phyloP scores from a whole-genome alignment of 2,888 invertebrate genomes.

The Suillia variegata region DNA sequence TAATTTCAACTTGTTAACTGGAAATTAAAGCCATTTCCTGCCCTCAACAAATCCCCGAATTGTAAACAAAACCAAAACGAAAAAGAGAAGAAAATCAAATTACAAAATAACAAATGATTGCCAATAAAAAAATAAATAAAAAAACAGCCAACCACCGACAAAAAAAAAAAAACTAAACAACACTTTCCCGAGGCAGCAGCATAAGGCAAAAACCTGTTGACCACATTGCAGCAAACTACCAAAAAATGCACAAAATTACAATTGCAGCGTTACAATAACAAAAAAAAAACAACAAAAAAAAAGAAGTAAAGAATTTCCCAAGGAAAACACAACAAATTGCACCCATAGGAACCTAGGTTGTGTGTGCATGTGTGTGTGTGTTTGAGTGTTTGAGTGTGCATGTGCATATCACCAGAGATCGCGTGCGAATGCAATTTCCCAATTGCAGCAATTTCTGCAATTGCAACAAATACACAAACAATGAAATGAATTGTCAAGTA shows the following conservation, averaged over 20 bases:
- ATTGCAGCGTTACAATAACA: not conserved
- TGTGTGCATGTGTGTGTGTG: no score
- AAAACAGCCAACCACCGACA: not conserved
- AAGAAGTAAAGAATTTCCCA: not conserved
- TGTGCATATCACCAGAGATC: conserved; percentile 22
- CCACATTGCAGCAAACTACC: not conserved
- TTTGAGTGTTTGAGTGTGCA: no score
- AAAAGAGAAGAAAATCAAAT: not conserved
- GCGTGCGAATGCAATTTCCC: conserved; percentile 32
- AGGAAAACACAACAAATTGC: conserved; percentile 9
- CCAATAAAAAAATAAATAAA: not conserved
- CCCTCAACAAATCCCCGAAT: not conserved
- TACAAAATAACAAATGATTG: not conserved
- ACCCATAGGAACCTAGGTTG: conserved; percentile 12
- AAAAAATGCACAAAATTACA: not conserved
- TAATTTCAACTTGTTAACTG: not conserved
- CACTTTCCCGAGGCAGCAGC: not conserved
- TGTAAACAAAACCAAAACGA: not conserved
- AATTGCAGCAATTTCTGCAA: conserved; percentile 21
- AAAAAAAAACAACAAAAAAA: not conserved
- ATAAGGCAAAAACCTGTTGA: conserved; percentile 2
- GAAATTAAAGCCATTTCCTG: not conserved
- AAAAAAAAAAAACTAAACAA: not conserved
- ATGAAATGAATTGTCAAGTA: conserved; percentile 55
- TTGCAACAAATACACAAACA: conserved; percentile 43